phyloP scores from a whole-genome alignment of 2,113 vertebrate species.

The Lates calcarifer region DNA sequence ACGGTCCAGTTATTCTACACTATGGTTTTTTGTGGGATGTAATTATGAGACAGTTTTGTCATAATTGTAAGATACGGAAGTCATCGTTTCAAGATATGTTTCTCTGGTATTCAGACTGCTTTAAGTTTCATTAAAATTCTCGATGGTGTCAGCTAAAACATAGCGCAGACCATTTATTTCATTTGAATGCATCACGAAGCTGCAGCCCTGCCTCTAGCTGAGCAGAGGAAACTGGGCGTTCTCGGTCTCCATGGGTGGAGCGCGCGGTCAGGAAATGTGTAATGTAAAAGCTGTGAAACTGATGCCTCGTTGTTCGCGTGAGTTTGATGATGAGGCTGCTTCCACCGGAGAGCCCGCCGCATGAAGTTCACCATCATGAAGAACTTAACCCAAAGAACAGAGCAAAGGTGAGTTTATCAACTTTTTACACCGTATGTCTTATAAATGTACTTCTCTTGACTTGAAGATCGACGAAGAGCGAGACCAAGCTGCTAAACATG shows the following conservation, averaged over 20 bases:
- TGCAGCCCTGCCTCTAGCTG: background rate
- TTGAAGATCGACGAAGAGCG: background rate
- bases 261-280: slow-evolving; percentile 62
- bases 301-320: background rate
- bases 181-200: too few relatives aligned
- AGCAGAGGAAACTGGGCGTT: slow-evolving; percentile 41
- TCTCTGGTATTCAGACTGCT: too few relatives aligned
- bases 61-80: too few relatives aligned
- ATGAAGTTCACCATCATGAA: slow-evolving; percentile 8
- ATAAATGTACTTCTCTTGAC: background rate
- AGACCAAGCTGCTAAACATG: background rate
- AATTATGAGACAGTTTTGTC: too few relatives aligned
- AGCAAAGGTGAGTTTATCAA: slow-evolving; percentile 30
- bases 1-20: too few relatives aligned
- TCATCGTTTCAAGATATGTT: too few relatives aligned
- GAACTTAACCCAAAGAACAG: background rate
- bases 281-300: background rate
- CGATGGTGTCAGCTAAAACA: too few relatives aligned
- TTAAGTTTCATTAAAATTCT: too few relatives aligned
- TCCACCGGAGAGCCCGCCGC: background rate
- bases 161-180: too few relatives aligned
- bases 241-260: slow-evolving; percentile 60
- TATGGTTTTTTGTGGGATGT: too few relatives aligned
- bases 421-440: background rate
- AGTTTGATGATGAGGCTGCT: background rate